Evolutionary conservation across 2,888 invertebrate species (phyloP), one percentile per base, ranked within the genome.

Genomic region (Microctonus aethiopoides): DNA sequence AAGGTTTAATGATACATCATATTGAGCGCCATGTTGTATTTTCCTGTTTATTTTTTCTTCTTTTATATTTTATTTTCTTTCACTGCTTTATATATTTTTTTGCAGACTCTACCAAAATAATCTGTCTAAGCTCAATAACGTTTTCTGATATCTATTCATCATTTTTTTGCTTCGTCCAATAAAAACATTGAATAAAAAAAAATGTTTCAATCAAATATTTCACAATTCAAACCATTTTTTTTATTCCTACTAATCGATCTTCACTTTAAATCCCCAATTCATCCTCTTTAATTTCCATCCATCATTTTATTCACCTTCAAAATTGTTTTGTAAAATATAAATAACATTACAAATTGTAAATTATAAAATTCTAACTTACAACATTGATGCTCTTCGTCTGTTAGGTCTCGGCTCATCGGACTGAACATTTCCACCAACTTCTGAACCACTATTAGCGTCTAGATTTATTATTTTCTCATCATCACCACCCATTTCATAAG

Each of bases 331-430:
- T n/a, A 13, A 39, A 13, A 39, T 39, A 13, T 3, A 13, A 39
- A 6, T 20, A n/a, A 20, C 7, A 16, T 6, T n/a, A 7, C 7
- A 16, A 1, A 16, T 46, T 5, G 16, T n/a, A 4, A n/a, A n/a
- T 20, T 7, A 0, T 6, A n/a, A 16, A 16, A 20, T 46, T 46
- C 26, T 63, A 71, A 91, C 94, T 92, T 87, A 95, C 95, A 95
- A 87, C 84, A 95, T 94, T 54, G 95, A 95, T 73, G 94, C 94
- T 67, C 95, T 90, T 79, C 95, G 90, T 74, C 94, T 89, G 75
- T 91, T 90, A 34, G 94, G 91, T 71, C 94, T 87, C 74, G 91
- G 52, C 36, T 93, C 95, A 72, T 93, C 93, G 71, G 93, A 89
- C 87, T 91, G 79, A 86, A 90, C 51, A 88, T 89, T 66, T n/a